A percentile compares a stretch with the other conserved stretches of the same genome.
Evolutionary conservation across 2,888 invertebrate genomes (phyloP).

Genomic region (Macaria liturata): DNA sequence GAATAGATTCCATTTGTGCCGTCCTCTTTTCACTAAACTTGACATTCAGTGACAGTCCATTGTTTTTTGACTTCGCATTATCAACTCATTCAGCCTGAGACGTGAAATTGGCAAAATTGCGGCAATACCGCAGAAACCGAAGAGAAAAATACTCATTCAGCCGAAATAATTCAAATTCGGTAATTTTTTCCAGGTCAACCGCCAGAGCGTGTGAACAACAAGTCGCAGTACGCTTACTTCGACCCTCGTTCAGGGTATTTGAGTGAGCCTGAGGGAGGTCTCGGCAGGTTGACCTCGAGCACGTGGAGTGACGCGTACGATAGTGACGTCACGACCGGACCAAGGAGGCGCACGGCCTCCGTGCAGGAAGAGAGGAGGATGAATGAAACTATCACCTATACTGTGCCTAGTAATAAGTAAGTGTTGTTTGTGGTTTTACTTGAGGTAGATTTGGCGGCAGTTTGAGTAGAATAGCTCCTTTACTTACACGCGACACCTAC

Average conservation of each 20-base stretch:
- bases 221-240: conserved; percentile 79
- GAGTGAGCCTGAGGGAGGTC: conserved; percentile 77
- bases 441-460: no score
- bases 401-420: conserved; percentile 73
- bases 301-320: conserved; percentile 77
- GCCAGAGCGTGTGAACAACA: conserved; percentile 65
- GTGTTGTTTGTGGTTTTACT: no score
- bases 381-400: conserved; percentile 57
- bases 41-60: no score
- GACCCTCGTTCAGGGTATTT: conserved; percentile 79
- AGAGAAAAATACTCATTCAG: not conserved
- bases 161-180: not conserved
- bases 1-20: no score
- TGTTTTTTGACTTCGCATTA: no score
- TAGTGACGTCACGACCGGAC: conserved; percentile 69
- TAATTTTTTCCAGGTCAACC: conserved; percentile 52
- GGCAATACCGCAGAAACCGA: no score
- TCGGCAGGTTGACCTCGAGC: conserved; percentile 58
- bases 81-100: no score
- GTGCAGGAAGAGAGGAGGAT: conserved; percentile 72
- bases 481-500: no score
- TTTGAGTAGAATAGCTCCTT: no score
- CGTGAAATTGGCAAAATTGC: no score
- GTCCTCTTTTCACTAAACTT: no score
- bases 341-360: conserved; percentile 68